Base-by-base conservation (phyloP, 2,888 invertebrate genomes). In the Sympetrum striolatum region DNA sequence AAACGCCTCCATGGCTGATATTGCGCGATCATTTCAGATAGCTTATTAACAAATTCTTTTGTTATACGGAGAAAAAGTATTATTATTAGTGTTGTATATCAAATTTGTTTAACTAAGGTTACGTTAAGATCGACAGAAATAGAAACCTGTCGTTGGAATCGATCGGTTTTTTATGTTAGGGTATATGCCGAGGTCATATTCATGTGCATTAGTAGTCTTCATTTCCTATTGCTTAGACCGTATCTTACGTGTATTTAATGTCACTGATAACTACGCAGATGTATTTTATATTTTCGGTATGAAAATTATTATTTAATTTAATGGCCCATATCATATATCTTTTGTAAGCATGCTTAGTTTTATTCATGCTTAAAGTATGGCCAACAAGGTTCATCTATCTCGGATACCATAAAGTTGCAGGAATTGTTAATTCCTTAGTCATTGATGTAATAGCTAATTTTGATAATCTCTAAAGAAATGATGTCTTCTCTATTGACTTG, bases 1-100 rank as follows among this genome's bases (percentile, higher is more conserved):
- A 31, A 37, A 64, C 60, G 86, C 86, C 86, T 86, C 39, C 86
- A 86, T 86, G 86, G 86, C 53, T 82, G 81, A 82, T 53, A 31
- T n/a, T 82, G 53, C 60, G 86, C 86, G 60, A 60, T 60, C 60
- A 14, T 60, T 37, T 37, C 86, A 58, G 60, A 37, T 60, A 58
- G 58, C 60, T 60, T 60, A 86, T n/a, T 86, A 64, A 64, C 60
- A 35, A 60, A 60, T 60, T 22, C 22, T 35, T 35, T 86, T 86
- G 37, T 64, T 86, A 60, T 12, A 73, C 2, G 12, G 25, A 25
- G 31, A 31, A 73, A 25, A 73, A 25, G 73, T 10, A 12, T 73
- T 12, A 73, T 73, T 73, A 14, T 3, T 10, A 31, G 12, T 31
- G 8, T 73, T 73, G 8, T 10, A 73, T 73, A 4, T 25, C 10